Evolutionary conservation across 1,140 invertebrate species (phyloP), one percentile per base, ranked within the genome.

Genomic region (Aethina tumida): DNA sequence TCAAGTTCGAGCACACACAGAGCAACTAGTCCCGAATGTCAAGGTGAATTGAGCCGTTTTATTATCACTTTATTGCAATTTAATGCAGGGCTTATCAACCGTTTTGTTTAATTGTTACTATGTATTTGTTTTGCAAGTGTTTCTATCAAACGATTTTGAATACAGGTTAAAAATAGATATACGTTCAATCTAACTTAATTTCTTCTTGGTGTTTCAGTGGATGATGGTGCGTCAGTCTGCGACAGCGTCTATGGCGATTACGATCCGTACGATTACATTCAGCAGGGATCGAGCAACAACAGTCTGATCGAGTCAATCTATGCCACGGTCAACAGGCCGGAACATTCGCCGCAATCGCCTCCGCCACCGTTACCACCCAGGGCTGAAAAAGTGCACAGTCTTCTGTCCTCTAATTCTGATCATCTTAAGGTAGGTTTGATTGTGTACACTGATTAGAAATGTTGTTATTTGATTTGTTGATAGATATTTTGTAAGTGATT

Each of bases 241-340:
- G 72, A 73, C 35, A 84, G 79, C 39, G 78, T 88, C 34, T 89
- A 91, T 52, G 81, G 87, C 49, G 79, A 83, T 39, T 88, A 85
- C 56, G 84, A 91, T 64, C 85, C 84, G 3, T 77, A 88, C 46
- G 85, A 91, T 60, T 89, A 85, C 48, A 72, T 88, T 56, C 85
- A 87, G 52, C 61, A 64, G 18, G 77, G 77, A 60, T 77, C 72
- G 31, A 77, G 76, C 50, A 77, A 79, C 44, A 73, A 77, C 43
- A 79, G 76, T 51, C 35, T 44, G 15, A 81, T 41, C 13, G 77
- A 84, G 61, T 80, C 82, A 3, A 71, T 84, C 29, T 87, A 87
- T 59, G 81, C 76, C 12, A 75, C 79, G 1, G 71, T 84, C 5
- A 77, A 75, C 48, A 77, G 74, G 51, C 73, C 73, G 25, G 75